Percentiles rank a stretch among this genome's conserved stretches.
These are phyloP conservation scores for Caenorhabditis latens DNA, from an alignment of 1,140 invertebrate genomes.

Conservation along the genomic window DNA sequence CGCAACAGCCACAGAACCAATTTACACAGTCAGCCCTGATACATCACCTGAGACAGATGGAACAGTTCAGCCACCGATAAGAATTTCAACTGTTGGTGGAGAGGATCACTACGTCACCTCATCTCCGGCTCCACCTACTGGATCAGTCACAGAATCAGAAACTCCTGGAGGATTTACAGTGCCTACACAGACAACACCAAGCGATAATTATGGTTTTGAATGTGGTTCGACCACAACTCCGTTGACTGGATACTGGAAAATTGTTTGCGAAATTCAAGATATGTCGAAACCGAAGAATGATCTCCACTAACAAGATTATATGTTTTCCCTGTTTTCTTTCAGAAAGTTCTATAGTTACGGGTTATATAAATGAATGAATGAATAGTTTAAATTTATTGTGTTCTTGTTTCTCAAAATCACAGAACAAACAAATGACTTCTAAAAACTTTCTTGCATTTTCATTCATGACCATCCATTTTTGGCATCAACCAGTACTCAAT, in stretches of 20 bases:
- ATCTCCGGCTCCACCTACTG: neutral
- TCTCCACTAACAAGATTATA: neutral
- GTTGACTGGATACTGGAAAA: neutral
- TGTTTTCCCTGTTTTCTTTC: neutral
- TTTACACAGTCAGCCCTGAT: constrained; percentile 20
- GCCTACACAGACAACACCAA: neutral
- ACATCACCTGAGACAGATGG: constrained; percentile 3
- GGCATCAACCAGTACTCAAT: neutral
- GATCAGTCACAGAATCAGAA: too few species aligned
- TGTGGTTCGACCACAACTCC: neutral
- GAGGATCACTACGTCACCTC: constrained; percentile 26
- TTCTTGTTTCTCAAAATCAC: neutral
- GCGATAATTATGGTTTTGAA: neutral
- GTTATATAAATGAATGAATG: neutral
- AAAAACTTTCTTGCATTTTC: neutral
- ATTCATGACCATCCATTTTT: neutral
- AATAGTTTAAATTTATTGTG: too few species aligned
- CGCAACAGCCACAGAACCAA: neutral
- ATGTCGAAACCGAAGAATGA: neutral
- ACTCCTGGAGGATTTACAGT: neutral
- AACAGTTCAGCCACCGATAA: constrained; percentile 24
- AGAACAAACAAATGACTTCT: neutral
- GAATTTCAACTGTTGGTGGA: constrained; percentile 23
- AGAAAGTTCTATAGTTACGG: constrained; percentile 1
- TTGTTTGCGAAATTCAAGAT: neutral